Evolutionary conservation across 2,113 vertebrate species (phyloP).

Genomic region (Galemys pyrenaicus): DNA sequence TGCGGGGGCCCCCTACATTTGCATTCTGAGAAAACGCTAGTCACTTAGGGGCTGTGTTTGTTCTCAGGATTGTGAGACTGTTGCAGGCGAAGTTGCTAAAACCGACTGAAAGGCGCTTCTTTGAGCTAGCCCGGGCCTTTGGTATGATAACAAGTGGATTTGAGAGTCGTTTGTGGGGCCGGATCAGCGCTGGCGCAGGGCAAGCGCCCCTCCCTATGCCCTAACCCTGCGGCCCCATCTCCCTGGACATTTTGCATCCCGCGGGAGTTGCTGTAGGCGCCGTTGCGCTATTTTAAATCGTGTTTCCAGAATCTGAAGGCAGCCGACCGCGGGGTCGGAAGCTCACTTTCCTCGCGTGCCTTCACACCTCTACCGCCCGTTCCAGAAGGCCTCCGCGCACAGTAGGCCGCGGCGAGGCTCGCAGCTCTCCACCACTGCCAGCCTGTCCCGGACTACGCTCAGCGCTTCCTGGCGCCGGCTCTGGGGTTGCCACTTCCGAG

Average conservation of each 20-base stretch:
- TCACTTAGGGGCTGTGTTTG: conserved; percentile 88
- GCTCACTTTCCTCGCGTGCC: conserved; percentile 87
- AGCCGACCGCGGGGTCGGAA: conserved; percentile 63
- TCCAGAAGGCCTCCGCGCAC: background rate
- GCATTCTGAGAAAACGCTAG: conserved; percentile 84
- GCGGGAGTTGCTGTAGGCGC: conserved; percentile 68
- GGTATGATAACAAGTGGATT: conserved; percentile 88
- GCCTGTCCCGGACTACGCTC: background rate
- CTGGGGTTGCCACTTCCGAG: background rate
- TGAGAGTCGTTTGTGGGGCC: conserved; percentile 82
- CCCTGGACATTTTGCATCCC: conserved; percentile 21
- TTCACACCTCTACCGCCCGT: conserved; percentile 79
- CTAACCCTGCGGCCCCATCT: background rate
- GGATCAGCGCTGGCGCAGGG: conserved; percentile 71
- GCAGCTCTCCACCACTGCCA: background rate
- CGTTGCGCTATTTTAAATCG: conserved; percentile 62
- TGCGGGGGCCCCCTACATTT: conserved; percentile 84
- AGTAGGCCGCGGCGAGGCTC: rapidly evolving
- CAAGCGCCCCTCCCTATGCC: conserved; percentile 39
- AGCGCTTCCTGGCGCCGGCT: background rate
- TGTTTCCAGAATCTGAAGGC: conserved; percentile 70
- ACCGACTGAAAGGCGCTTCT: conserved; percentile 60
- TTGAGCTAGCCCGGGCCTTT: conserved; percentile 86
- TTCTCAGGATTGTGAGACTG: conserved; percentile 88
- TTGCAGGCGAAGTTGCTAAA: conserved; percentile 85